phyloP scores from a whole-genome alignment of 2,888 invertebrate species.

The Dasypogon diadema region DNA sequence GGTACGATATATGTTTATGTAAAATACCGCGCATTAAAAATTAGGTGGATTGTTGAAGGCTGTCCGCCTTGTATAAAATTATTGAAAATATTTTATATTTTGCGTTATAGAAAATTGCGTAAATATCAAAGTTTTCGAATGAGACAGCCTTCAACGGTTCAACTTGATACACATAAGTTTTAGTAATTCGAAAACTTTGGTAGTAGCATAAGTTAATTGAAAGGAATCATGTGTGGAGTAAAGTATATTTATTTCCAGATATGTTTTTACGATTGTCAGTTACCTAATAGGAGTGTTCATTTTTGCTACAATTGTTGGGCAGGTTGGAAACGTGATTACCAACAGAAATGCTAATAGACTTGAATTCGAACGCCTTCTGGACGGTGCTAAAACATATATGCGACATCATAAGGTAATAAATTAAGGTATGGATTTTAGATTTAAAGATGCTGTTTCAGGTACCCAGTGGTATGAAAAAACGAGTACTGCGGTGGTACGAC shows the following conservation, averaged over 20 bases:
- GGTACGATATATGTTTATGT: conserved; percentile 75
- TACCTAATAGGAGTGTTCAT: conserved; percentile 98
- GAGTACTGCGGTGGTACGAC: conserved; percentile 97
- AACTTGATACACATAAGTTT: conserved; percentile 29
- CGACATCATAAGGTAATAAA: conserved; percentile 86
- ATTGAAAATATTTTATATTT: too few relatives aligned
- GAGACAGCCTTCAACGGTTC: conserved; percentile 67
- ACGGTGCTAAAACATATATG: conserved; percentile 98
- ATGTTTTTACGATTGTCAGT: conserved; percentile 96
- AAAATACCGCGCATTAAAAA: too few relatives aligned
- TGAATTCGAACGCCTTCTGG: conserved; percentile 93
- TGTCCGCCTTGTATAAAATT: conserved; percentile 64
- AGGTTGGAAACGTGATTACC: conserved; percentile 97
- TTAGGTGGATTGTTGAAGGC: conserved; percentile 64
- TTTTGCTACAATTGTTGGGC: conserved; percentile 97
- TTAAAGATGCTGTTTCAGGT: conserved; percentile 70
- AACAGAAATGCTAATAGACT: conserved; percentile 96
- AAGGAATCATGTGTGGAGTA: too few relatives aligned
- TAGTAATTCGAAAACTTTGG: conserved; percentile 67
- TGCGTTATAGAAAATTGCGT: conserved; percentile 1
- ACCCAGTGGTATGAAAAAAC: conserved; percentile 94
- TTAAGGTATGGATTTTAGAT: background rate
- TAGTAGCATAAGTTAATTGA: too few relatives aligned
- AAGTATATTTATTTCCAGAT: conserved; percentile 75
- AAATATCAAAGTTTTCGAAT: conserved; percentile 68